A percentile compares a stretch with the other conserved stretches of the same genome.
Evolutionary conservation across 2,113 vertebrate genomes (phyloP).

Genomic region (Xiphorhynchus elegans): DNA sequence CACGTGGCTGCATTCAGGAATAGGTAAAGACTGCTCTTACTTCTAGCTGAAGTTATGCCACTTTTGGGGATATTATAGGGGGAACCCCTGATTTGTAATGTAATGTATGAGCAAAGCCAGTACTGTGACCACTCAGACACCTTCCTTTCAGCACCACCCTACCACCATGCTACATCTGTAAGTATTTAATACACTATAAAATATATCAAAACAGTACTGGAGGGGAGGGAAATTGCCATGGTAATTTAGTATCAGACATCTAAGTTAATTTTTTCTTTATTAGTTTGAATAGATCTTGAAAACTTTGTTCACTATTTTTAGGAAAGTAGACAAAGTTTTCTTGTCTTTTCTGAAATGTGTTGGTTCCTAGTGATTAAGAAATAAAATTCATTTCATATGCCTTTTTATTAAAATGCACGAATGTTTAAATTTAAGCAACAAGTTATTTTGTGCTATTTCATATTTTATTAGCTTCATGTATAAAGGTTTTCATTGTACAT

Average conservation of each 20-base stretch:
- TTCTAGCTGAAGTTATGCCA: fast-evolving
- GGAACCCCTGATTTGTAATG: background rate
- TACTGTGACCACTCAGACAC: background rate
- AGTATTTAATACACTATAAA: background rate
- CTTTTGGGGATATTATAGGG: background rate
- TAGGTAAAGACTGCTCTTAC: background rate
- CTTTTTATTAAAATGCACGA: background rate
- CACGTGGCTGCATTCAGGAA: fast-evolving
- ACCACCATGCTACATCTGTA: background rate
- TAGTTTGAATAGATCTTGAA: background rate
- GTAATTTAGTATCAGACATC: background rate
- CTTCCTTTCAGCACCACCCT: background rate
- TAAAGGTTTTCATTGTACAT: background rate
- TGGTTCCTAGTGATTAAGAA: background rate
- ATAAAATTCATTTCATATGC: background rate
- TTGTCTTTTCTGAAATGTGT: background rate
- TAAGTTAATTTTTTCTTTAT: background rate
- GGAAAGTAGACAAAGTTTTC: background rate
- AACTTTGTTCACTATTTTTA: background rate
- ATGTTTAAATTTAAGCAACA: background rate
- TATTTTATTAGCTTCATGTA: background rate
- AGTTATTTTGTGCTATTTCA: background rate
- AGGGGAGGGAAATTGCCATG: background rate
- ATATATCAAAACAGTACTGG: background rate
- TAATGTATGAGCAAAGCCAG: background rate